Base-by-base conservation (phyloP, 1,140 invertebrate species). In the Anastrepha obliqua region DNA sequence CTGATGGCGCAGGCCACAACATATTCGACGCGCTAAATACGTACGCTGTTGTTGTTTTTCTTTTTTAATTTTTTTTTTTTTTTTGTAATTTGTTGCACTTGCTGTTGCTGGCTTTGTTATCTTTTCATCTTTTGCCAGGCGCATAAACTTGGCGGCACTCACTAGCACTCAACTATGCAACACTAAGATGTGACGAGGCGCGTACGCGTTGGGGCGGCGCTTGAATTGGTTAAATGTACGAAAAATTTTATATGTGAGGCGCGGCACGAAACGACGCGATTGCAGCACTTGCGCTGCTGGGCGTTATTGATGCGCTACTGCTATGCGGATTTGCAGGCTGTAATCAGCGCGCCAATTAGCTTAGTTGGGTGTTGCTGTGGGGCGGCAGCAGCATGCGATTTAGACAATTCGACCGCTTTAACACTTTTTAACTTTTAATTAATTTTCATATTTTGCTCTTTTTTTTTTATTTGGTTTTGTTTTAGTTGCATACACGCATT, bases 371-470 rank as follows among this genome's bases (percentile, higher is more conserved):
- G 15, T 42, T 44, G 15, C 39, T 74, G 15, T 74, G 67, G 17
- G 39, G 42, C 42, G 13, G 39, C 17, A 55, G 3, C 47, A 3
- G 17, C 9, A 8, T 8, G n/a, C 47, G 15, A 51, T 20, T 29
- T 81, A 5, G 47, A 17, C 4, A 62, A 20, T 70, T 70, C 13
- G n/a, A 3, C 9, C 20, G n/a, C 6, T 55, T 20, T 81, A 51
- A 7, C 74, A 81, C 74, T n/a, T 47, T 47, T 55, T 44, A 47
- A 44, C 42, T 74, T 74, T 74, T 39, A 74, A 74, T 74, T 74
- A 74, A n/a, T 74, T 74, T 74, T 17, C 67, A 81, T 17, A 81
- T 55, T 81, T 81, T 55, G 60, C 15, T 1, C 4, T 17, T 15
- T 62, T 5, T n/a, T 15, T 62, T 29, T 81, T 8, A 7, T 29